Conservation (phyloP, 2,888 invertebrate species). For the Stictocephala bisonia region DNA sequence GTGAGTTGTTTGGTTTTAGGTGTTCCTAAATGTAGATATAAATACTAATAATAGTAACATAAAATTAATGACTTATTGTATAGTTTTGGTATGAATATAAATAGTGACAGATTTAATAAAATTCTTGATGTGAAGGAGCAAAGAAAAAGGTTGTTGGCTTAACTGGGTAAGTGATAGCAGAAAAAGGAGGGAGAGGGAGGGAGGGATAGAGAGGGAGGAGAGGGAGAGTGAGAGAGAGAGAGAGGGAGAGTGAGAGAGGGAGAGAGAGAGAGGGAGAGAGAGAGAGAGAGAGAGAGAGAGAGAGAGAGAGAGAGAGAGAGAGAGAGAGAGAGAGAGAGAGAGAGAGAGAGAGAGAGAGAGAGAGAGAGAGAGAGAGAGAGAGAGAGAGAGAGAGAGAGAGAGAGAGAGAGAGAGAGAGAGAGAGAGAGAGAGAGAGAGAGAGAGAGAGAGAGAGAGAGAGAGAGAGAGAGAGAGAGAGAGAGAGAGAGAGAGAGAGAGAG, state of each 20-base stretch:
- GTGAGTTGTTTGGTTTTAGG: too few species aligned
- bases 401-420: not conserved
- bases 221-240: not conserved
- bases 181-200: not conserved
- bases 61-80: too few species aligned
- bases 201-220: too few species aligned
- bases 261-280: not conserved
- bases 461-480: not conserved
- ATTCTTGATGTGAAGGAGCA: too few species aligned
- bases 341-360: not conserved
- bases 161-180: too few species aligned
- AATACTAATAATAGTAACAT: too few species aligned
- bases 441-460: not conserved
- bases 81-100: too few species aligned
- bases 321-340: not conserved
- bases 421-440: not conserved
- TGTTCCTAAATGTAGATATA: too few species aligned
- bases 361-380: not conserved
- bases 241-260: too few species aligned
- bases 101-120: too few species aligned
- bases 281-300: not conserved
- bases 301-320: not conserved
- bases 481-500: too few species aligned
- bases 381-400: not conserved
- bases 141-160: too few species aligned